phyloP scores from a whole-genome alignment of 2,797 vertebrate species.

The Neopelma chrysocephalum region DNA sequence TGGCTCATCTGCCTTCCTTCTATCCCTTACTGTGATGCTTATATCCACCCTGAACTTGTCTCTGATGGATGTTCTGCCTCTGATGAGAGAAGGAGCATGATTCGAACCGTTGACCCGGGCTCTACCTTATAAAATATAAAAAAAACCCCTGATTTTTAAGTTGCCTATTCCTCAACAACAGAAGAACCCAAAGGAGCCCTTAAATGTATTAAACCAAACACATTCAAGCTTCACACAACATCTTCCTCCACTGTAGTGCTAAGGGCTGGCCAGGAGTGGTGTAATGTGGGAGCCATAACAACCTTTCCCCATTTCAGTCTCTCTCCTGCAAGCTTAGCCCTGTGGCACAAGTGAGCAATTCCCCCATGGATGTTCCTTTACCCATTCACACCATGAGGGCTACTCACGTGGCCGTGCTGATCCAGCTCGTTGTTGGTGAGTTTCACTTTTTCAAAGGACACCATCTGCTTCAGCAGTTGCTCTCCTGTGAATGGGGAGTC shows the following conservation, averaged over 20 bases:
- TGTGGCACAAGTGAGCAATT: fast-evolving
- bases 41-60: background rate
- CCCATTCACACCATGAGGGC: background rate
- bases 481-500: slow-evolving; percentile 97
- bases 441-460: slow-evolving; percentile 99
- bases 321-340: background rate
- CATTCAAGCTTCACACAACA: fast-evolving
- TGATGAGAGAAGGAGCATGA: background rate
- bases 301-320: background rate
- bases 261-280: background rate
- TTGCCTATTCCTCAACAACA: background rate
- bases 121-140: background rate
- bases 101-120: background rate
- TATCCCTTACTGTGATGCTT: background rate
- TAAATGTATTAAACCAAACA: background rate
- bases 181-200: background rate
- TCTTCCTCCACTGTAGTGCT: background rate
- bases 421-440: slow-evolving; percentile 98
- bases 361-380: fast-evolving
- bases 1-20: background rate
- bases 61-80: background rate
- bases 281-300: fast-evolving
- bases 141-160: background rate
- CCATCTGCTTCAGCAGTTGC: slow-evolving; percentile 97
- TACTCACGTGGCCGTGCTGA: slow-evolving; percentile 95